Evolutionary conservation across 1,140 invertebrate genomes (phyloP).

Genomic region (Brachionus calyciflorus): DNA sequence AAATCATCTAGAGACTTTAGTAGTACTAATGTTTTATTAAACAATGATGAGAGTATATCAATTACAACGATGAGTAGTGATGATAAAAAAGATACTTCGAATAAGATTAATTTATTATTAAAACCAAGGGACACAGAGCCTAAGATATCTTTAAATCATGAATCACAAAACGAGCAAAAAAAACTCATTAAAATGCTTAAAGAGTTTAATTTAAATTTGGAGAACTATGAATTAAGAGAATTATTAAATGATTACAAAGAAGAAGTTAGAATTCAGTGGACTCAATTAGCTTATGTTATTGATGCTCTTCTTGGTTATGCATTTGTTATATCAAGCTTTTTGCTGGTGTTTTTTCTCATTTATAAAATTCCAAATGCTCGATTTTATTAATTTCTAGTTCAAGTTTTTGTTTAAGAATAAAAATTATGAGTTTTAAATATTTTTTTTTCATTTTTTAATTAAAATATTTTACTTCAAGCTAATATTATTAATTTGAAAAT

Average conservation of each 20-base stretch:
- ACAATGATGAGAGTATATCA: no score
- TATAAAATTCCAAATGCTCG: constrained; percentile 19
- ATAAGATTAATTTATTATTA: background rate
- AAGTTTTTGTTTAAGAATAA: no score
- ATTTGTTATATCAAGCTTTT: constrained; percentile 20
- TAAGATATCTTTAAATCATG: background rate
- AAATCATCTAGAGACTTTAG: no score
- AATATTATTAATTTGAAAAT: no score
- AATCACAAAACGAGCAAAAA: background rate
- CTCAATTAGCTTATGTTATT: constrained; percentile 21
- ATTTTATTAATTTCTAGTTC: background rate
- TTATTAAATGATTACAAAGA: constrained; percentile 16
- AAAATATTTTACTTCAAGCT: no score
- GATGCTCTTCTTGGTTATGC: constrained; percentile 26
- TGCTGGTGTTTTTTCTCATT: constrained; percentile 21
- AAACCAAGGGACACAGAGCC: background rate
- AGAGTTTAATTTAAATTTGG: constrained; percentile 3
- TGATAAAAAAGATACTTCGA: background rate
- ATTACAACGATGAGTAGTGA: background rate
- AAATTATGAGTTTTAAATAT: background rate
- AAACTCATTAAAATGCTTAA: constrained; percentile 11
- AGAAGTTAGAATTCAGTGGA: constrained; percentile 45
- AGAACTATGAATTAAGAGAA: constrained; percentile 5
- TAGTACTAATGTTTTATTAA: no score
- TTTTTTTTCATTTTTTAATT: background rate